Evolutionary conservation across 2,888 invertebrate species (phyloP).

Genomic region (Seira musarum): DNA sequence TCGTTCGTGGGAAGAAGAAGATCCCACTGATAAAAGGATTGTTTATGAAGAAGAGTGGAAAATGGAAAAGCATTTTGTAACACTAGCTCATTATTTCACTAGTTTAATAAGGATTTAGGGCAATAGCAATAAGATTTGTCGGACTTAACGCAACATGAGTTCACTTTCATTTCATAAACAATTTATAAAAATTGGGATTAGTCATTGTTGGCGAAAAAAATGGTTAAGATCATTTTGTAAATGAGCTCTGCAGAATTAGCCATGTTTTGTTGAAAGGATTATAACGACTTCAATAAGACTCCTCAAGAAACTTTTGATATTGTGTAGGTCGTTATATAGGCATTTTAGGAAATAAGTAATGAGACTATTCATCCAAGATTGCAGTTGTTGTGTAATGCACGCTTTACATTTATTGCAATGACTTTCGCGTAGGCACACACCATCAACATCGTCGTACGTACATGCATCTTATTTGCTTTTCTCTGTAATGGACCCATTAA

Average conservation of each 20-base stretch:
- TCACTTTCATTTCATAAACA: too few species aligned
- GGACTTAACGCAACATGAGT: conserved; percentile 1
- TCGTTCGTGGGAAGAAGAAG: conserved; percentile 11
- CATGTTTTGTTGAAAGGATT: conserved; percentile 23
- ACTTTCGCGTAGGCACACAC: conserved; percentile 23
- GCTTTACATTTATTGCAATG: too few species aligned
- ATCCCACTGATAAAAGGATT: not conserved
- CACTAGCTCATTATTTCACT: too few species aligned
- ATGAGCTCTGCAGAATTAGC: too few species aligned
- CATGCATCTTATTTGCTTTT: conserved; percentile 18
- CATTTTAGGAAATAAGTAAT: conserved; percentile 30
- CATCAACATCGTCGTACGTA: too few species aligned
- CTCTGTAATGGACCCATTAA: conserved; percentile 30
- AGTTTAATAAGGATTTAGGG: conserved; percentile 19
- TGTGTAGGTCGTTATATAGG: conserved; percentile 23
- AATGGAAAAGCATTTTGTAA: too few species aligned
- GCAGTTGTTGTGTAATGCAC: not conserved
- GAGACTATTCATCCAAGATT: conserved; percentile 11
- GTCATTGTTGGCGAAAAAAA: conserved; percentile 9
- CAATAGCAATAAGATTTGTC: conserved; percentile 17
- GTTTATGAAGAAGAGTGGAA: not conserved
- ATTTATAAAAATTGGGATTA: too few species aligned
- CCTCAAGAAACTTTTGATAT: not conserved
- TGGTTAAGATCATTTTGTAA: conserved; percentile 5
- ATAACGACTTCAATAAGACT: not conserved